phyloP scores from a whole-genome alignment of 2,113 vertebrate genomes.

The Boleophthalmus pectinirostris region DNA sequence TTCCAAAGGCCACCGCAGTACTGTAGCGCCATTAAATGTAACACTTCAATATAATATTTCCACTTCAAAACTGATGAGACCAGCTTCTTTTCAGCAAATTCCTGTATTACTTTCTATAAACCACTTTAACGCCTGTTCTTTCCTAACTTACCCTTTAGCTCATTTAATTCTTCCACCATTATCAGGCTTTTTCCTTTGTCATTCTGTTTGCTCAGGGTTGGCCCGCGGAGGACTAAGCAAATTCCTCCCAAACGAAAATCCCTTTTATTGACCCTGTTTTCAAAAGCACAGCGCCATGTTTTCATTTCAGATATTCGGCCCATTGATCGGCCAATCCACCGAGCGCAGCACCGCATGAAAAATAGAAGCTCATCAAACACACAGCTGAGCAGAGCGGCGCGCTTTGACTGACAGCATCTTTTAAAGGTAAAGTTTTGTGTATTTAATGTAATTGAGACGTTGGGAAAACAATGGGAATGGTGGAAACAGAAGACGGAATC shows the following conservation, averaged over 20 bases:
- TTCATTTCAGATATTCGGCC: constrained; percentile 8
- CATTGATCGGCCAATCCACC: constrained; percentile 9
- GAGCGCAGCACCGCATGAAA: neutral
- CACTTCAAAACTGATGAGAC: too few species aligned
- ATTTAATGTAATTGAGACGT: constrained; percentile 7
- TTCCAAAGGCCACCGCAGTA: too few species aligned
- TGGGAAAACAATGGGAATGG: constrained; percentile 5
- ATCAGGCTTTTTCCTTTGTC: neutral
- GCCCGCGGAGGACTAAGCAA: neutral
- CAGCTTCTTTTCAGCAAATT: neutral
- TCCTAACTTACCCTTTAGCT: neutral
- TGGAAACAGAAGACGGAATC: constrained; percentile 10
- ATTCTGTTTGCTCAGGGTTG: constrained; percentile 2
- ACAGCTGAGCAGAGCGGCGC: neutral
- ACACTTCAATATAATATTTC: too few species aligned
- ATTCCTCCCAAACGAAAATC: neutral
- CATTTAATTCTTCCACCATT: neutral
- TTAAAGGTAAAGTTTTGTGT: constrained; percentile 8
- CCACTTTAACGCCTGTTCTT: neutral
- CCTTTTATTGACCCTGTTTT: constrained; percentile 10
- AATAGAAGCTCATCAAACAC: constrained; percentile 3
- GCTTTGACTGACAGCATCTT: neutral
- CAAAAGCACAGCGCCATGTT: constrained; percentile 1
- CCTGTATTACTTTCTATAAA: neutral
- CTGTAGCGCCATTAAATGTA: too few species aligned